phyloP scores from a whole-genome alignment of 2,888 invertebrate genomes.

The Mimumesa dahlbomi region DNA sequence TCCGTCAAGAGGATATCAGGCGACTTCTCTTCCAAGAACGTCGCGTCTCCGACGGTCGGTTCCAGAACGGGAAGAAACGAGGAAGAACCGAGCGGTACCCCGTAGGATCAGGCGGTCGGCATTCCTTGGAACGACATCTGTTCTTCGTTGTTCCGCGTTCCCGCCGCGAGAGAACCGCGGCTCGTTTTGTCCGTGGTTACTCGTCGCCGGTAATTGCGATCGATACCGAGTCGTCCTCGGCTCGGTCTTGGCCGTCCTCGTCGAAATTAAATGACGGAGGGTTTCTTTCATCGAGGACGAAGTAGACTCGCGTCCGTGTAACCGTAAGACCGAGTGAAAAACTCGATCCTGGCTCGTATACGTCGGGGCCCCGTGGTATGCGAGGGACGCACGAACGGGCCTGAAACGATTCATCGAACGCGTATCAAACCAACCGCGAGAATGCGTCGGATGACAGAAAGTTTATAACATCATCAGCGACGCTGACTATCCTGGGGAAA shows the following conservation, averaged over 20 bases:
- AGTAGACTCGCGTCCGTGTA: slow-evolving; percentile 22
- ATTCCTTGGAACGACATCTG: slow-evolving; percentile 75
- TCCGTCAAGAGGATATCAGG: slow-evolving; percentile 50
- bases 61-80: slow-evolving; percentile 58
- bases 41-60: slow-evolving; percentile 21
- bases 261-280: slow-evolving; percentile 64
- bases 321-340: slow-evolving; percentile 59
- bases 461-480: slow-evolving; percentile 41
- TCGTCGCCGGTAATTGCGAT: slow-evolving; percentile 63
- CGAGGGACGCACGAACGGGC: slow-evolving; percentile 20
- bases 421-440: slow-evolving; percentile 30
- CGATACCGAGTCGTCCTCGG: slow-evolving; percentile 54
- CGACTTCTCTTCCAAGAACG: slow-evolving; percentile 47
- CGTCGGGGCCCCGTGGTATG: slow-evolving; percentile 18
- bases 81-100: slow-evolving; percentile 54
- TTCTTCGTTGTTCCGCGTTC: slow-evolving; percentile 76
- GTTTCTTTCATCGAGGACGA: slow-evolving; percentile 51
- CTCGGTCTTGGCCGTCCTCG: slow-evolving; percentile 50
- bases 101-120: slow-evolving; percentile 56
- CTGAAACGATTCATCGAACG: slow-evolving; percentile 20
- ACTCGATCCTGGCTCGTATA: slow-evolving; percentile 50
- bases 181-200: slow-evolving; percentile 55
- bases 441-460: slow-evolving; percentile 38
- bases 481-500: slow-evolving; percentile 4
- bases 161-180: slow-evolving; percentile 43